Evolutionary conservation across 2,113 vertebrate species (phyloP), one percentile per base, ranked within the genome.

Genomic region (Macroglossus sobrinus): DNA sequence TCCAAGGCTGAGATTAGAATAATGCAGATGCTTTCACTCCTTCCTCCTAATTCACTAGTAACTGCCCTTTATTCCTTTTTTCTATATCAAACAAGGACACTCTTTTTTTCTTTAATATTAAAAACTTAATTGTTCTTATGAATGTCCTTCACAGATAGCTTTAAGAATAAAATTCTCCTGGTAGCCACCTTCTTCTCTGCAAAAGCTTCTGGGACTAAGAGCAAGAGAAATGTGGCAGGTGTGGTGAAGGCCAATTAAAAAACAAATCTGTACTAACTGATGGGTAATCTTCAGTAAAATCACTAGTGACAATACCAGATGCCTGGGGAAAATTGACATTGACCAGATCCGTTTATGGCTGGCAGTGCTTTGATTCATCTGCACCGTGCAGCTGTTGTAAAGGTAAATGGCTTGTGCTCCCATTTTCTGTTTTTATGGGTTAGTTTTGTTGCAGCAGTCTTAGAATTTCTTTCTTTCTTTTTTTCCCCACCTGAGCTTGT

Each of bases 251-350:
- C 97, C 98, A 98, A 98, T 99, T 99, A 98, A 98, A 99, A 98
- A 98, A 97, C 98, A 98, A 98, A 99, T 98, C 98, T 98, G 96
- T 96, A 92, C 98, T 98, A 98, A 98, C 98, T 97, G 98, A 97
- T 98, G 96, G 98, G 97, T 98, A 98, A 98, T 98, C 97, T 98
- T 97, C 97, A 84, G 97, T 96, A 95, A 98, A 98, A 97, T 98
- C 97, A 97, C 98, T 96, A 96, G 98, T 33, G 97, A 97, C 96
- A 91, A 92, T 72, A 96, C 80, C 96, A 98, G 97, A 97, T 98
- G 96, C 90, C 98, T 98, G 91, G 98, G 98, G 98, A 95, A 98
- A 98, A 98, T 89, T 96, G 98, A 97, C 97, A 98, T 98, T 98
- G 98, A 98, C 94, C 97, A 96, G 97, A 98, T 97, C 96, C 90